Percentiles rank a stretch among this genome's conserved stretches.
Evolutionary conservation across 2,888 invertebrate genomes (phyloP).

Genomic region (Sarcophaga variegata): DNA sequence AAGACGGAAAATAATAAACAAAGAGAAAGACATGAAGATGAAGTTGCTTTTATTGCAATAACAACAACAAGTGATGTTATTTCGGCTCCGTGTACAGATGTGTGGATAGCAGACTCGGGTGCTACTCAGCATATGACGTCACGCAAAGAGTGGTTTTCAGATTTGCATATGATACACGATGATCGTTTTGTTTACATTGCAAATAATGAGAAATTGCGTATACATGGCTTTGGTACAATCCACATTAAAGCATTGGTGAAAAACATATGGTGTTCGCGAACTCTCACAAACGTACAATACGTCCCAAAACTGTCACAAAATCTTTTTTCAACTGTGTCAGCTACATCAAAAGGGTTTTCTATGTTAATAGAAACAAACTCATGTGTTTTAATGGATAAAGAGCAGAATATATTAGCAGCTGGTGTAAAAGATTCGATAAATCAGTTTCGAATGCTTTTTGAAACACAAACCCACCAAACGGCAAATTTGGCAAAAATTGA

Average conservation of each 20-base stretch:
- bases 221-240: conserved; percentile 48
- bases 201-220: conserved; percentile 51
- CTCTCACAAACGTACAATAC: conserved; percentile 60
- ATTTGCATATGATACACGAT: conserved; percentile 24
- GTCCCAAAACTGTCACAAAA: conserved; percentile 65
- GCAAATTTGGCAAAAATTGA: conserved; percentile 29
- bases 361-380: conserved; percentile 37
- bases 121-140: conserved; percentile 62
- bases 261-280: conserved; percentile 43
- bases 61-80: conserved; percentile 16
- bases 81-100: conserved; percentile 5
- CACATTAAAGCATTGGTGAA: conserved; percentile 50
- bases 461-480: conserved; percentile 6
- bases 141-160: conserved; percentile 59
- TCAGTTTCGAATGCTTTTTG: conserved; percentile 50
- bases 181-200: conserved; percentile 48
- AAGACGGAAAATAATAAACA: conserved; percentile 34
- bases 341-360: conserved; percentile 40
- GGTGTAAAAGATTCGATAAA: conserved; percentile 43
- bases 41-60: conserved; percentile 49
- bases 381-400: conserved; percentile 32
- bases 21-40: conserved; percentile 40
- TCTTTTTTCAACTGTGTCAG: conserved; percentile 63
- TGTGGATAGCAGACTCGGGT: conserved; percentile 53
- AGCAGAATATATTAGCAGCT: conserved; percentile 35